Percentiles rank a stretch among this genome's conserved stretches.
Conservation (phyloP, 2,797 vertebrate genomes). For the Tenualosa ilisha region DNA sequence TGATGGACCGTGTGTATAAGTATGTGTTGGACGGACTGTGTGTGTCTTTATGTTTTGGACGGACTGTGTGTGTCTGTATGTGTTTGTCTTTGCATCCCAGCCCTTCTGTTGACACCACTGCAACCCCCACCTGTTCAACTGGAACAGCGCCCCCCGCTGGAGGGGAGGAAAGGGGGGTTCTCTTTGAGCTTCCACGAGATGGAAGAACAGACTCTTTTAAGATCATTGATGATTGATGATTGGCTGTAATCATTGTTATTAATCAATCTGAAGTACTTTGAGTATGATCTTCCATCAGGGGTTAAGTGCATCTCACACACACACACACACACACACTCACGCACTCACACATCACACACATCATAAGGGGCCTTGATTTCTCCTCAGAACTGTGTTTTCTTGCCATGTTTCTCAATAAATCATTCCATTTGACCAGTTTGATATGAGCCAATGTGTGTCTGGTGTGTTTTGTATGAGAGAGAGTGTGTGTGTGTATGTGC, state of each 20-base stretch:
- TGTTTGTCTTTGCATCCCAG: background rate
- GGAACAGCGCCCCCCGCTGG: background rate
- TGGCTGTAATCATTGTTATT: background rate
- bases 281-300: too few species aligned
- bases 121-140: background rate
- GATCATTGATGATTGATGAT: background rate
- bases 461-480: too few species aligned
- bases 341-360: background rate
- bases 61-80: too few species aligned
- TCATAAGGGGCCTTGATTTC: conserved; percentile 38
- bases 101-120: background rate
- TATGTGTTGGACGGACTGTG: too few species aligned
- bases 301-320: too few species aligned
- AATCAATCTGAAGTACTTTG: background rate
- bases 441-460: conserved; percentile 26
- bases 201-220: background rate
- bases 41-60: too few species aligned
- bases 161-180: background rate
- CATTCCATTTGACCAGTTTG: conserved; percentile 52
- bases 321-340: too few species aligned
- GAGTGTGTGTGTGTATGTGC: background rate
- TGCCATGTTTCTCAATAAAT: conserved; percentile 63
- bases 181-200: background rate
- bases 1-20: too few species aligned
- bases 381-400: conserved; percentile 43